A percentile compares a stretch with the other conserved stretches of the same genome.
These are phyloP conservation scores for Hystrix brachyura DNA, from an alignment of 2,113 vertebrate genomes.

Conservation along the genomic window DNA sequence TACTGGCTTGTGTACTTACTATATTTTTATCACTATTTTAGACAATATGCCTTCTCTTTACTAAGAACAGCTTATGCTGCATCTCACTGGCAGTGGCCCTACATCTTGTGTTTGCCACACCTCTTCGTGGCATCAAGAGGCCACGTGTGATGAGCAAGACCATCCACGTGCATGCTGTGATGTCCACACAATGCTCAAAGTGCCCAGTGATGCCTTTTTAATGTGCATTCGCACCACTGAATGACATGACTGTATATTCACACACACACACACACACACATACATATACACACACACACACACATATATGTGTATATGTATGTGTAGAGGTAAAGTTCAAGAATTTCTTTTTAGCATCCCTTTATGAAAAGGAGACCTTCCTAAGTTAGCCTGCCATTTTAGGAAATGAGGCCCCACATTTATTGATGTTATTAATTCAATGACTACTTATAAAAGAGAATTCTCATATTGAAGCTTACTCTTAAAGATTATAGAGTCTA, in stretches of 20 bases:
- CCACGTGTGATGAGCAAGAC: not conserved
- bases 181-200: not conserved
- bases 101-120: too few relatives aligned
- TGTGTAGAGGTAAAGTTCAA: not conserved
- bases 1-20: not conserved
- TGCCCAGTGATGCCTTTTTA: not conserved
- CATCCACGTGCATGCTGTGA: not conserved
- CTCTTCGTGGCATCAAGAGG: not conserved
- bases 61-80: not conserved
- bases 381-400: not conserved
- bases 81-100: not conserved
- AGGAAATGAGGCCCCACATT: not conserved
- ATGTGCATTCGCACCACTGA: not conserved
- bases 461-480: not conserved
- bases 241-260: not conserved
- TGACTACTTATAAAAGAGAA: slow-evolving; percentile 42
- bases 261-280: not conserved
- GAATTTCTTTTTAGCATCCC: slow-evolving; percentile 5
- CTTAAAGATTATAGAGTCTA: not conserved
- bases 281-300: not conserved
- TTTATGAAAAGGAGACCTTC: not conserved
- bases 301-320: not conserved
- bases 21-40: not conserved
- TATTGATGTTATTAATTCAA: slow-evolving; percentile 49
- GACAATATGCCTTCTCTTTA: not conserved